Evolutionary conservation across 2,797 vertebrate species (phyloP).

Genomic region (Xyrichtys novacula): DNA sequence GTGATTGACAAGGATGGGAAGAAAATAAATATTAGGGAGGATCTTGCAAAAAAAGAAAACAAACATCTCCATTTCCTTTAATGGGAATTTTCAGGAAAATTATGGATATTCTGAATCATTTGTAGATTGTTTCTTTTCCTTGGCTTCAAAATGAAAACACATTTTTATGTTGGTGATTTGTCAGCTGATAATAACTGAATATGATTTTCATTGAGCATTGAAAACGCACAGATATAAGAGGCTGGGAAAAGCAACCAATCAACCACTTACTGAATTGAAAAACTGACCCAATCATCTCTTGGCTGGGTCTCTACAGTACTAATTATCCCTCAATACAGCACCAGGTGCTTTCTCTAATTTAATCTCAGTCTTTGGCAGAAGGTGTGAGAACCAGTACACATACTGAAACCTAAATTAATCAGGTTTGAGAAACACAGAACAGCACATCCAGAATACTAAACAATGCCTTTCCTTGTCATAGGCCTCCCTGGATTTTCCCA

Average conservation of each 20-base stretch:
- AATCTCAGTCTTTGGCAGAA: conserved; percentile 36
- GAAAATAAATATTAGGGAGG: conserved; percentile 41
- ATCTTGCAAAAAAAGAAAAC: conserved; percentile 16
- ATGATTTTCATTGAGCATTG: no score
- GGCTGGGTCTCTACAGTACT: conserved; percentile 3
- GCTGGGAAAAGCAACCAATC: conserved; percentile 1
- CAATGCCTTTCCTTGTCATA: conserved; percentile 61
- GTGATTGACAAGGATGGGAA: conserved; percentile 24
- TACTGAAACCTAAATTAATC: conserved; percentile 50
- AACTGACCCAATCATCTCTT: conserved; percentile 9
- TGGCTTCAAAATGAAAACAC: background rate
- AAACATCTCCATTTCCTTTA: conserved; percentile 18
- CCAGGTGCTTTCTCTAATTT: conserved; percentile 46
- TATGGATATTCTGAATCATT: background rate
- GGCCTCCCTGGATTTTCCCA: conserved; percentile 48
- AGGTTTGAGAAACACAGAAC: conserved; percentile 32
- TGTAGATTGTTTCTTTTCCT: background rate
- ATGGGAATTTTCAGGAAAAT: background rate
- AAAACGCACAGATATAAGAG: no score
- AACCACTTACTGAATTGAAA: background rate
- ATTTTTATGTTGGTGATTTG: no score
- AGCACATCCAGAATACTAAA: conserved; percentile 43
- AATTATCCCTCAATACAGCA: conserved; percentile 30
- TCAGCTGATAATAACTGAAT: no score
- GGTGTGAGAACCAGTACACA: conserved; percentile 45